Percentiles rank a stretch among this genome's conserved stretches.
Conservation (phyloP, 2,888 invertebrate genomes). For the Synergus japonicus region DNA sequence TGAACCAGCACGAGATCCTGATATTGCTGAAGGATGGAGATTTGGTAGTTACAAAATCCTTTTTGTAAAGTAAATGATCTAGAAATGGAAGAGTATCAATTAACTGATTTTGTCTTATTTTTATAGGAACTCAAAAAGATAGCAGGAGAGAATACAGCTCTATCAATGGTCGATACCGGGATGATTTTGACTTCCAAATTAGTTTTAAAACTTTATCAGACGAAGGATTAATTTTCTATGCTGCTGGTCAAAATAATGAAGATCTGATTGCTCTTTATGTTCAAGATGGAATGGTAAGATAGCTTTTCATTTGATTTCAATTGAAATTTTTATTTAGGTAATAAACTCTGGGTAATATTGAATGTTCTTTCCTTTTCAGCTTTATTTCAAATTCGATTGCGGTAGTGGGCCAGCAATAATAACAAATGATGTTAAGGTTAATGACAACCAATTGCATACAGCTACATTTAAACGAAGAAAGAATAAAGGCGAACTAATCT, state of each 20-base stretch:
- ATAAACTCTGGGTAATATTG: neutral
- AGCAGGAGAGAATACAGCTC: conserved; percentile 86
- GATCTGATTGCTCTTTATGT: conserved; percentile 89
- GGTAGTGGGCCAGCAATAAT: conserved; percentile 83
- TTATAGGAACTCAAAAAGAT: conserved; percentile 82
- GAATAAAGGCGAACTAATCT: conserved; percentile 82
- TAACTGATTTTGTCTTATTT: conserved; percentile 24
- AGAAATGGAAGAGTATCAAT: neutral
- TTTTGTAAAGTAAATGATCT: neutral
- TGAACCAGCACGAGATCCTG: conserved; percentile 79
- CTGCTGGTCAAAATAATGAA: conserved; percentile 81
- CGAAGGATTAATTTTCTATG: conserved; percentile 92
- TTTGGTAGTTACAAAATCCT: conserved; percentile 79
- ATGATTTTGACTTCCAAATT: conserved; percentile 86
- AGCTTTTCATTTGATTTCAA: neutral
- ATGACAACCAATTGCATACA: conserved; percentile 90
- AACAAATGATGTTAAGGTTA: conserved; percentile 80
- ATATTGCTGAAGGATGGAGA: conserved; percentile 80
- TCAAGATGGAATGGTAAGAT: conserved; percentile 84
- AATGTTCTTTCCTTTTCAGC: conserved; percentile 72
- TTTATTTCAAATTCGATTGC: conserved; percentile 86
- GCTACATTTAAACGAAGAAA: conserved; percentile 83
- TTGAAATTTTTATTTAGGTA: neutral
- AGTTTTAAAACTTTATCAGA: conserved; percentile 87
- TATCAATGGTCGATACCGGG: conserved; percentile 80